phyloP scores from a whole-genome alignment of 2,797 vertebrate species.

The Luscinia megarhynchos region DNA sequence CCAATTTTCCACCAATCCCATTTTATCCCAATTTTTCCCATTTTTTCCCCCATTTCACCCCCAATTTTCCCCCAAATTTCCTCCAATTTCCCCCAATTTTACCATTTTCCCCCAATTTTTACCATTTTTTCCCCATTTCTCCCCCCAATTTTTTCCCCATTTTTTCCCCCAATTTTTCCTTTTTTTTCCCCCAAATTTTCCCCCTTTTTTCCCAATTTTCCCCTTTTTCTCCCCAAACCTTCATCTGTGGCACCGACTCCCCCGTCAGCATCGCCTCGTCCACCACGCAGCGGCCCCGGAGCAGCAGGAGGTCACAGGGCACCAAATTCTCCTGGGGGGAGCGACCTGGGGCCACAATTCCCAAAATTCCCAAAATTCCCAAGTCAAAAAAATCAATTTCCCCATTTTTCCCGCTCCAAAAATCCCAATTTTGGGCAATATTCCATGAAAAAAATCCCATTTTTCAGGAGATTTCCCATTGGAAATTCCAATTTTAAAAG shows the following conservation, averaged over 20 bases:
- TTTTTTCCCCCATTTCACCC: too few species aligned
- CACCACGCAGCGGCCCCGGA: constrained; percentile 93
- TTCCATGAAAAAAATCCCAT: too few species aligned
- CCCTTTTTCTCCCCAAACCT: constrained; percentile 76
- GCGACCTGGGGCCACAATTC: constrained; percentile 79
- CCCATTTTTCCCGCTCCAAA: not conserved
- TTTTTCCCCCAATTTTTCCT: not conserved
- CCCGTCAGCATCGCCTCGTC: constrained; percentile 98
- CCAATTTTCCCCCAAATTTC: too few species aligned
- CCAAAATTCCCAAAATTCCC: not conserved
- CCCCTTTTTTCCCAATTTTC: too few species aligned
- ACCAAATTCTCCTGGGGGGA: constrained; percentile 95
- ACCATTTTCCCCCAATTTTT: too few species aligned
- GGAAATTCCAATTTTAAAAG: too few species aligned
- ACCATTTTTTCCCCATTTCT: not conserved
- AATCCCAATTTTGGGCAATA: not conserved
- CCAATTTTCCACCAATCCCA: too few species aligned
- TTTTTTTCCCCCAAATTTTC: not conserved
- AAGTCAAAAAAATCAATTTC: too few species aligned
- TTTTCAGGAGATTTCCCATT: too few species aligned
- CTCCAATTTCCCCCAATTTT: too few species aligned
- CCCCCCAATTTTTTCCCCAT: too few species aligned
- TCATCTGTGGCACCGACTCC: constrained; percentile 98
- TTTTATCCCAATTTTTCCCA: too few species aligned
- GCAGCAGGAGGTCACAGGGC: constrained; percentile 92